A percentile compares a stretch with the other conserved stretches of the same genome.
phyloP scores from a whole-genome alignment of 2,113 vertebrate species.

The Varanus salvator region DNA sequence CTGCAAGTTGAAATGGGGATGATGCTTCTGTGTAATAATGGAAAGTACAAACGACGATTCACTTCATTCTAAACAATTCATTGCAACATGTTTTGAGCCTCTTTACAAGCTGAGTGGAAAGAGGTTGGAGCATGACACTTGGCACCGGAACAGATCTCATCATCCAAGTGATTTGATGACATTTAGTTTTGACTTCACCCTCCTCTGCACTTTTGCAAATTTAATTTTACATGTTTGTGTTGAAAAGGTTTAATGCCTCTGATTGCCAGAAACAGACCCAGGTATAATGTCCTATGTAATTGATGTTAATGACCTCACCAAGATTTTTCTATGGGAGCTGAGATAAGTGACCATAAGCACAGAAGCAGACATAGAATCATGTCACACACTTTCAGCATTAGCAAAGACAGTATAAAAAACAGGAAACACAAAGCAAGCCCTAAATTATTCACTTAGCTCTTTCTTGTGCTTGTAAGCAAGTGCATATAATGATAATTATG shows the following conservation, averaged over 20 bases:
- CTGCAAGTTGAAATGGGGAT: not conserved
- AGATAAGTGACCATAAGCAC: not conserved
- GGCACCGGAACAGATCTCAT: conserved; percentile 20
- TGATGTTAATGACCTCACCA: conserved; percentile 16
- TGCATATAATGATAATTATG: not conserved
- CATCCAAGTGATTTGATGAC: not conserved
- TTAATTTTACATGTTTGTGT: conserved; percentile 16
- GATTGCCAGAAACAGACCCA: conserved; percentile 1
- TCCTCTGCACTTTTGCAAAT: conserved; percentile 14
- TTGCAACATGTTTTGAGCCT: conserved; percentile 14
- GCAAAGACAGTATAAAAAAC: not conserved
- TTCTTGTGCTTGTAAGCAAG: not conserved
- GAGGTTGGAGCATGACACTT: conserved; percentile 25
- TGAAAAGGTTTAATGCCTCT: not conserved
- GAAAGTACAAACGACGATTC: not conserved
- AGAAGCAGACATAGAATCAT: not conserved
- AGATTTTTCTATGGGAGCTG: not conserved
- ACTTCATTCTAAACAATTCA: not conserved
- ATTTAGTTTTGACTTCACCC: conserved; percentile 25
- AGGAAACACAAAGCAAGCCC: not conserved
- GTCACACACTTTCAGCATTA: not conserved
- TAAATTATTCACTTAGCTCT: conserved; percentile 16
- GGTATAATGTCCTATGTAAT: not conserved
- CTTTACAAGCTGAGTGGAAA: conserved; percentile 18
- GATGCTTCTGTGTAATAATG: not conserved